phyloP scores from a whole-genome alignment of 1,140 invertebrate genomes.

The Muscidifurax raptorellus region DNA sequence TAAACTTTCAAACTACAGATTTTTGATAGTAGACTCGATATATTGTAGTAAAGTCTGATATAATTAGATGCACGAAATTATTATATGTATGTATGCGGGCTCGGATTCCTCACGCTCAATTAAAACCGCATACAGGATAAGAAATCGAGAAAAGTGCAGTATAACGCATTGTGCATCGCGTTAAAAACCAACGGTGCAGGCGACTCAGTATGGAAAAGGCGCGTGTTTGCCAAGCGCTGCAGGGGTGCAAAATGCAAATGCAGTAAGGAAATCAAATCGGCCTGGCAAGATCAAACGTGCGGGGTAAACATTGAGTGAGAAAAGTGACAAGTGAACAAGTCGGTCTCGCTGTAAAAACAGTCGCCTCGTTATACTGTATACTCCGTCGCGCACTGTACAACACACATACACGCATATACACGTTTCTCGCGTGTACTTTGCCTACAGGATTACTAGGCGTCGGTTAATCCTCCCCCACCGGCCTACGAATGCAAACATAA shows the following conservation, averaged over 20 bases:
- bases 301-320: not conserved
- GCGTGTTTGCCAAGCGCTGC: not conserved
- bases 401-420: too few species aligned
- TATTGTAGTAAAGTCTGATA: not conserved
- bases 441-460: slow-evolving; percentile 73
- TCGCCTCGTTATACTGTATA: slow-evolving; percentile 54
- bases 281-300: slow-evolving; percentile 41
- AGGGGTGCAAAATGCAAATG: slow-evolving; percentile 21
- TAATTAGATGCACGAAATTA: not conserved
- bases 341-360: slow-evolving; percentile 72
- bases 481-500: slow-evolving; percentile 66
- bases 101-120: not conserved
- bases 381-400: not conserved
- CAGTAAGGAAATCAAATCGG: slow-evolving; percentile 22
- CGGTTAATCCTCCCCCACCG: slow-evolving; percentile 63
- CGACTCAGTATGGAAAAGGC: not conserved
- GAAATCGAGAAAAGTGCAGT: not conserved
- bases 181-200: not conserved
- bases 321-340: slow-evolving; percentile 68
- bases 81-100: too few species aligned
- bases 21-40: not conserved
- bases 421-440: slow-evolving; percentile 60
- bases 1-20: not conserved
- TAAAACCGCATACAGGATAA: not conserved
- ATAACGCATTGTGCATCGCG: not conserved